Evolutionary conservation across 2,888 invertebrate genomes (phyloP).

Genomic region (Xylota sylvarum): DNA sequence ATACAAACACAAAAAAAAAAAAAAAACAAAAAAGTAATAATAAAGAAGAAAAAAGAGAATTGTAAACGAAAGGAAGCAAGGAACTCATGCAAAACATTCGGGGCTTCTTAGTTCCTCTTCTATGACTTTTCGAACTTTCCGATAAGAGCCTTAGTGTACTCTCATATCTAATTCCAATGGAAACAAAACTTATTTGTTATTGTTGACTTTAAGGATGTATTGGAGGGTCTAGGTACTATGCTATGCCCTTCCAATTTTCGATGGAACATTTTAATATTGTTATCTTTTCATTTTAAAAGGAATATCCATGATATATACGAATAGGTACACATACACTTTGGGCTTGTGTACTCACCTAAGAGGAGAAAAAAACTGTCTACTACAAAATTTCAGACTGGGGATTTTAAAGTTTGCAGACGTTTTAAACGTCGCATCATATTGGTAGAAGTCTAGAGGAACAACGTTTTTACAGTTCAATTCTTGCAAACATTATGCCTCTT

Average conservation of each 20-base stretch:
- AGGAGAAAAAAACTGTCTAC: too few relatives aligned
- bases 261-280: not conserved
- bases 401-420: too few relatives aligned
- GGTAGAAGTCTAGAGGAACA: too few relatives aligned
- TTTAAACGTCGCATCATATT: too few relatives aligned
- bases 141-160: not conserved
- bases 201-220: not conserved
- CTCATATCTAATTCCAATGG: not conserved
- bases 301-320: not conserved
- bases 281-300: not conserved
- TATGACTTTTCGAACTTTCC: slow-evolving; percentile 1
- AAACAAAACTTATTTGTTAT: not conserved
- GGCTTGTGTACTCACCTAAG: too few relatives aligned
- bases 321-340: too few relatives aligned
- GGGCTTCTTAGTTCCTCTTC: not conserved
- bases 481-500: too few relatives aligned
- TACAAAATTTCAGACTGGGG: too few relatives aligned
- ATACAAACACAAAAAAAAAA: not conserved
- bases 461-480: too few relatives aligned
- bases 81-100: slow-evolving; percentile 2
- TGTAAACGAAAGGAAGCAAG: not conserved
- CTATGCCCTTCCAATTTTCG: not conserved
- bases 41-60: not conserved
- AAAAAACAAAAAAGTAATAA: not conserved
- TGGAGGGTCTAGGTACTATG: not conserved